Conservation (phyloP, 1,140 invertebrate species). For the Drosophila pandora region DNA sequence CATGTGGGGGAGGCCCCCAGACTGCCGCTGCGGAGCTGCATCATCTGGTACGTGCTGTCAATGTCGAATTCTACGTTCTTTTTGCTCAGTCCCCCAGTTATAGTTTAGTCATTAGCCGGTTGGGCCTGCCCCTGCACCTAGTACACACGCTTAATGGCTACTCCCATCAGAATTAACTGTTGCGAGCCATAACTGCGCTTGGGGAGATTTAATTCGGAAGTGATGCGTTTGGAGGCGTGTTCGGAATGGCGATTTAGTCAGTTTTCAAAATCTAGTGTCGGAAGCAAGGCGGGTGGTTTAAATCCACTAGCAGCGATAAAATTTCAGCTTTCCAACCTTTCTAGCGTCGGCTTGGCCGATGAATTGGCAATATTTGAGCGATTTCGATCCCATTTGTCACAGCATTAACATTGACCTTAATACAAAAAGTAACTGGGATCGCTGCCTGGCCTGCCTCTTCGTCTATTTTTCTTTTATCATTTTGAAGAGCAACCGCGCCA, state of each 20-base stretch:
- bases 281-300: neutral
- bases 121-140: slow-evolving; percentile 14
- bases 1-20: slow-evolving; percentile 23
- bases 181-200: slow-evolving; percentile 28
- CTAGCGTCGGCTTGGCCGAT: neutral
- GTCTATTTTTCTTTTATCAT: slow-evolving; percentile 13
- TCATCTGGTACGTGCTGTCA: neutral
- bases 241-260: neutral
- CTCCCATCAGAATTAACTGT: slow-evolving; percentile 9
- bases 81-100: neutral
- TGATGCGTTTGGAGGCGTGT: neutral
- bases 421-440: slow-evolving; percentile 58
- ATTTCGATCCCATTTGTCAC: slow-evolving; percentile 34
- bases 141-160: slow-evolving; percentile 3
- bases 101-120: slow-evolving; percentile 46
- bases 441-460: slow-evolving; percentile 2
- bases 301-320: too few species aligned
- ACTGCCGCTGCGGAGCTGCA: neutral
- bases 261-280: neutral
- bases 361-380: slow-evolving; percentile 12
- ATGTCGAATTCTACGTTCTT: neutral
- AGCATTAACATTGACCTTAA: slow-evolving; percentile 81
- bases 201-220: slow-evolving; percentile 27
- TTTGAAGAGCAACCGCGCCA: slow-evolving; percentile 15
- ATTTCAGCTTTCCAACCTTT: neutral